Conservation (phyloP, 2,797 vertebrate genomes). For the Alfaro cultratus region DNA sequence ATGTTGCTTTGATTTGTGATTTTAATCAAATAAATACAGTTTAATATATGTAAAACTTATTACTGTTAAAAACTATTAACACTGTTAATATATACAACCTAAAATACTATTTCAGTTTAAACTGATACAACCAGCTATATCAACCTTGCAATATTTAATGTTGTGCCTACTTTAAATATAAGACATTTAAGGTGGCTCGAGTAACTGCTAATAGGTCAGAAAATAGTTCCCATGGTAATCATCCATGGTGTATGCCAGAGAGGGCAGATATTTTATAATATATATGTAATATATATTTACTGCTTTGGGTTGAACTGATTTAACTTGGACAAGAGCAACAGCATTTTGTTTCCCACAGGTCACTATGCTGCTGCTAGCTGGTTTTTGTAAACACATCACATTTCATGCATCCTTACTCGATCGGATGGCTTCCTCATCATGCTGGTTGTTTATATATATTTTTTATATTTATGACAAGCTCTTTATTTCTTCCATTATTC, state of each 20-base stretch:
- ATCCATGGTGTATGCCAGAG: too few species aligned
- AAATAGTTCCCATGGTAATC: background rate
- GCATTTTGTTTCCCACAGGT: background rate
- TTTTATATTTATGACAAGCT: background rate
- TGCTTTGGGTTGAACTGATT: background rate
- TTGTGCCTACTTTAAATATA: background rate
- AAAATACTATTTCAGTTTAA: background rate
- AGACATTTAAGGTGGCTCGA: background rate
- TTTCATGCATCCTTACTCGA: background rate
- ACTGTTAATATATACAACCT: background rate
- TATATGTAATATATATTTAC: background rate
- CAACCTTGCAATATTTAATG: background rate
- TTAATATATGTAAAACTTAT: background rate
- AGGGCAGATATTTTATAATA: background rate
- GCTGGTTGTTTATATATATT: background rate
- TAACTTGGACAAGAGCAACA: background rate
- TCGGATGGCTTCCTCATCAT: background rate
- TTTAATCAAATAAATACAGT: background rate
- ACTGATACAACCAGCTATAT: background rate
- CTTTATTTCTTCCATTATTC: background rate
- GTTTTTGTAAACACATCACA: background rate
- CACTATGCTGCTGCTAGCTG: background rate
- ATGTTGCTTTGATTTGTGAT: background rate
- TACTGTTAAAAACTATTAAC: background rate
- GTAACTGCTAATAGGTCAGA: background rate